phyloP scores from a whole-genome alignment of 2,888 invertebrate genomes.

The Apamea monoglypha region DNA sequence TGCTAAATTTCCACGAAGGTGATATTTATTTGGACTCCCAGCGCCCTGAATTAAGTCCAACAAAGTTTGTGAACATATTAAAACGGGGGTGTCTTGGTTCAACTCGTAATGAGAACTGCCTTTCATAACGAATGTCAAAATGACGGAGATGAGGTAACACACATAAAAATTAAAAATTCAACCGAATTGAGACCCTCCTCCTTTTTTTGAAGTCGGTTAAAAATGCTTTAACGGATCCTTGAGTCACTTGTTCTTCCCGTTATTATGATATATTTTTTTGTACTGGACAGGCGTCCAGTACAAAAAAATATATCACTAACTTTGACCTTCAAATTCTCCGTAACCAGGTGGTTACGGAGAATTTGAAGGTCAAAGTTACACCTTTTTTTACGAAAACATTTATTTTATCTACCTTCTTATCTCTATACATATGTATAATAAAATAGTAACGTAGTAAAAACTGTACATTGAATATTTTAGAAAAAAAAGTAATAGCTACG shows the following conservation, averaged over 20 bases:
- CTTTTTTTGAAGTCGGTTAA: too few relatives aligned
- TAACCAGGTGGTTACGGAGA: too few relatives aligned
- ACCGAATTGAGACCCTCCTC: too few relatives aligned
- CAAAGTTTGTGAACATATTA: constrained; percentile 34
- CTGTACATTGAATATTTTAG: too few relatives aligned
- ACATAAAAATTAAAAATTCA: too few relatives aligned
- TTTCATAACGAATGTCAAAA: background rate
- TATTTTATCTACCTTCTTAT: background rate
- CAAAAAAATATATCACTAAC: too few relatives aligned
- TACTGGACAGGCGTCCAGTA: too few relatives aligned
- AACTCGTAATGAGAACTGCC: constrained; percentile 27
- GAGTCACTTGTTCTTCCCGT: background rate
- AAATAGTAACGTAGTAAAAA: too few relatives aligned
- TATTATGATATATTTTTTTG: too few relatives aligned
- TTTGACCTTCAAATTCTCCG: too few relatives aligned
- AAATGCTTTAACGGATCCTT: background rate
- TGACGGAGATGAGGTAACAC: too few relatives aligned
- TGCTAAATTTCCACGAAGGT: constrained; percentile 27
- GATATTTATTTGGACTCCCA: constrained; percentile 45
- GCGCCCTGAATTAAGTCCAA: constrained; percentile 12
- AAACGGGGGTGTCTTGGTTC: constrained; percentile 20
- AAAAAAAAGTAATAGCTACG: too few relatives aligned
- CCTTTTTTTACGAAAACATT: background rate
- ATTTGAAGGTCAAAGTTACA: background rate
- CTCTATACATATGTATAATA: background rate